Base-by-base conservation (phyloP, 2,888 invertebrate genomes). In the Anticlea derivata region DNA sequence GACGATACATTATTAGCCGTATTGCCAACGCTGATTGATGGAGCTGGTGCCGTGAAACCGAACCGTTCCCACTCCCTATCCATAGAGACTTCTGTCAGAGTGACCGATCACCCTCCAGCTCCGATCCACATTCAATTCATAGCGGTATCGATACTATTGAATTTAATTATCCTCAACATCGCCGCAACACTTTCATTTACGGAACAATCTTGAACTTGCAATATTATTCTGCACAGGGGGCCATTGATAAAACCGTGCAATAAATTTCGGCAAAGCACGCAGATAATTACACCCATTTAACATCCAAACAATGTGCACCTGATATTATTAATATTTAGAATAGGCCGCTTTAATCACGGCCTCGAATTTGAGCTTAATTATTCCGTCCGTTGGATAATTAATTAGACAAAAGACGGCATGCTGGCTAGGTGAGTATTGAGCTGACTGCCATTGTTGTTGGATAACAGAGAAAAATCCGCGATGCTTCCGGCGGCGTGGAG, bases 1-100 rank as follows among this genome's bases (percentile, higher is more conserved):
- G 80, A 73, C 78, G 81, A 85, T 86, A 83, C 82, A 83, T 86
- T 86, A 88, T 84, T 83, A 74, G 78, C 63, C 66, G 72, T 75
- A 78, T 78, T 80, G 77, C 81, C 65, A 83, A 79, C 77, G 70
- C 80, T 89, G 87, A 88, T 88, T 83, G 88, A 89, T 89, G 78
- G 76, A 61, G 64, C 77, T 76, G 78, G 80, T 80, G 60, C 72
- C 59, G 73, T 20, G 46, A 41, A 41, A 47, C 35, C 43, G 75
- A 78, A 73, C 78, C 73, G 63, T 59, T 67, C 72, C 69, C 70
- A 68, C 64, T 74, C 70, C 66, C 68, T 61, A 65, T 73, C 73
- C 70, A 71, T 68, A 55, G 76, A 79, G 73, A 76, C 75, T 59
- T 69, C 70, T 81, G 83, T 83, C 81, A 75, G 50, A 41, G 57